Conservation (phyloP, 2,113 vertebrate genomes). For the Danionella cerebrum region DNA sequence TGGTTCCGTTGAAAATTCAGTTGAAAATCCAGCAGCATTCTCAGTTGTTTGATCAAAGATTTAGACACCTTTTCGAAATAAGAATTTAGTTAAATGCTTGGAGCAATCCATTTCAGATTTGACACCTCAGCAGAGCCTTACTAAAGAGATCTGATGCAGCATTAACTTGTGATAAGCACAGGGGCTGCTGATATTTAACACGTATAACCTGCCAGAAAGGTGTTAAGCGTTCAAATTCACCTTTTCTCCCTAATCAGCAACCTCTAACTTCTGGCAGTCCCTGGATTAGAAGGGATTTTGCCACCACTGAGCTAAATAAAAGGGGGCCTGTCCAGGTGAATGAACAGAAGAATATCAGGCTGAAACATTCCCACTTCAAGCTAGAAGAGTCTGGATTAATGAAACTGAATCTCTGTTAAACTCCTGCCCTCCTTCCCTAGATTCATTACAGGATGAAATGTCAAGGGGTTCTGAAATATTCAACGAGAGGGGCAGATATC, state of each 20-base stretch:
- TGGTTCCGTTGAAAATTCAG: no score
- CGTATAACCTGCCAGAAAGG: constrained; percentile 3
- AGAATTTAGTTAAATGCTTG: no score
- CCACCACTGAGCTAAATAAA: constrained; percentile 9
- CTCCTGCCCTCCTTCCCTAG: constrained; percentile 23
- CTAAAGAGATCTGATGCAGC: not conserved
- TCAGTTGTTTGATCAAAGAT: no score
- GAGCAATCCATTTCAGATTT: no score
- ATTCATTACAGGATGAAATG: constrained; percentile 50
- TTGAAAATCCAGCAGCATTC: no score
- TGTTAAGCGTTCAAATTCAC: constrained; percentile 16
- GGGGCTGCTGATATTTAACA: constrained; percentile 1
- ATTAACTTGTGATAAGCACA: not conserved
- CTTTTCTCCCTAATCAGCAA: constrained; percentile 14
- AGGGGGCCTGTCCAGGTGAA: constrained; percentile 22
- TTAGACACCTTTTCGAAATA: no score
- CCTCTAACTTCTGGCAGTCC: constrained; percentile 14
- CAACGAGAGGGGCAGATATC: constrained; percentile 50
- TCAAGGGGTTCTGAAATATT: constrained; percentile 54
- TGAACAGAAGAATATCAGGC: constrained; percentile 1
- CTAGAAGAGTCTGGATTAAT: constrained; percentile 37
- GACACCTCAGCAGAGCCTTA: no score
- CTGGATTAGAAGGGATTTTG: constrained; percentile 32
- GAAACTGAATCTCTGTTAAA: constrained; percentile 27
- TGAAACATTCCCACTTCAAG: constrained; percentile 20